Percentiles rank a stretch among this genome's conserved stretches.
These are phyloP conservation scores for Marronus borbonicus DNA, from an alignment of 2,888 invertebrate species.

Conservation along the genomic window DNA sequence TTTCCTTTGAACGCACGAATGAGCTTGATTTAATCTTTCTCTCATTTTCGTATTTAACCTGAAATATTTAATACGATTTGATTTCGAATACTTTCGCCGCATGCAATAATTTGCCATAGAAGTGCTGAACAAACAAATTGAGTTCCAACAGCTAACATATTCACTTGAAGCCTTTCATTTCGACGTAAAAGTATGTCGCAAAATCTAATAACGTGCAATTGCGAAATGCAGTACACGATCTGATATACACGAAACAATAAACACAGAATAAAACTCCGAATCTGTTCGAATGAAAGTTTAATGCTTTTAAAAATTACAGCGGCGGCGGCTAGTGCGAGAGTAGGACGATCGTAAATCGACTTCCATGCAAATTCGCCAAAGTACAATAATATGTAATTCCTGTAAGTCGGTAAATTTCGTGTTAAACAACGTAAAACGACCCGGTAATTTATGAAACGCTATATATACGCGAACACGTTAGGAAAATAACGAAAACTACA, in stretches of 20 bases:
- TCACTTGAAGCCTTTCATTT: neutral
- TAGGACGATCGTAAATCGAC: conserved; percentile 2
- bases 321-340: neutral
- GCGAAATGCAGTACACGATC: neutral
- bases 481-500: conserved; percentile 30
- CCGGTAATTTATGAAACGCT: conserved; percentile 32
- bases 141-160: neutral
- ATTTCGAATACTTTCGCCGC: too few species aligned
- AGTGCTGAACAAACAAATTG: too few species aligned
- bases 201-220: conserved; percentile 18
- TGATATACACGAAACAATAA: neutral
- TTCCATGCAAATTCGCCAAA: conserved; percentile 25
- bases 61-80: too few species aligned
- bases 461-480: conserved; percentile 8
- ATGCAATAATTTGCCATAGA: too few species aligned
- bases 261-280: conserved; percentile 7
- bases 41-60: too few species aligned
- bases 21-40: too few species aligned
- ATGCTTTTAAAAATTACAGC: conserved; percentile 18
- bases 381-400: conserved; percentile 35
- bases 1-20: too few species aligned
- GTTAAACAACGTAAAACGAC: conserved; percentile 36
- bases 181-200: conserved; percentile 10
- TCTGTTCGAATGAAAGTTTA: conserved; percentile 15
- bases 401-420: conserved; percentile 34